phyloP scores from a whole-genome alignment of 1,140 invertebrate genomes.

The Pseudomyrmex flavicornis region DNA sequence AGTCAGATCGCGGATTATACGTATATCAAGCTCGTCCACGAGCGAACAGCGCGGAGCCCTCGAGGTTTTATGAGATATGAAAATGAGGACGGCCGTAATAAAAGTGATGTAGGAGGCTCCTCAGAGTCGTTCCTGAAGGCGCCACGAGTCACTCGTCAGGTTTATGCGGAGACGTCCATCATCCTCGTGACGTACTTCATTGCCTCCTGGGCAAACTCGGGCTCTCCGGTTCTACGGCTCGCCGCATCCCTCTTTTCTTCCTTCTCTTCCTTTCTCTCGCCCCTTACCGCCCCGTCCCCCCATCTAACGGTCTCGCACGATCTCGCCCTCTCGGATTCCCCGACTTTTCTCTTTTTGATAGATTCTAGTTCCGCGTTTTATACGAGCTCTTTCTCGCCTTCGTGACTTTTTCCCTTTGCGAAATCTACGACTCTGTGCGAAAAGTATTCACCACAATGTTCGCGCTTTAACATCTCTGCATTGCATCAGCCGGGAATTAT shows the following conservation, averaged over 20 bases:
- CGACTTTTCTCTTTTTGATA: slow-evolving; percentile 48
- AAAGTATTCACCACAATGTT: slow-evolving; percentile 23
- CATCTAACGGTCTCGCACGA: slow-evolving; percentile 24
- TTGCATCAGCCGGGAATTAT: slow-evolving; percentile 15
- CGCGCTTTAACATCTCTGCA: slow-evolving; percentile 32
- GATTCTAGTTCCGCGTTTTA: slow-evolving; percentile 51
- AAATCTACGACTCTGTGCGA: slow-evolving; percentile 35
- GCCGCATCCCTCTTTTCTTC: slow-evolving; percentile 63
- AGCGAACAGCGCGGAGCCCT: slow-evolving; percentile 69
- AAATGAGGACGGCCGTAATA: slow-evolving; percentile 92
- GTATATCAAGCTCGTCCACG: slow-evolving; percentile 75
- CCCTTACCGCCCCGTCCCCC: not conserved
- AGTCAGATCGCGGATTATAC: slow-evolving; percentile 75
- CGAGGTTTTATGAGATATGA: slow-evolving; percentile 89
- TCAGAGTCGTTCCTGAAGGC: slow-evolving; percentile 91
- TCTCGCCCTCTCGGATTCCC: slow-evolving; percentile 3
- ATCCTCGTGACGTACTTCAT: slow-evolving; percentile 85
- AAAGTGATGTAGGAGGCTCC: slow-evolving; percentile 92
- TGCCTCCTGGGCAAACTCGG: slow-evolving; percentile 79
- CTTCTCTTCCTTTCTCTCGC: not conserved
- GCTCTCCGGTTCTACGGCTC: slow-evolving; percentile 77
- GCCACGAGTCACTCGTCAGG: slow-evolving; percentile 87
- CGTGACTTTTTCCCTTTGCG: slow-evolving; percentile 22
- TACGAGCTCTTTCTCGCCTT: slow-evolving; percentile 42
- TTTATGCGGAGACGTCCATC: slow-evolving; percentile 87